These are phyloP conservation scores for Lathronympha strigana DNA, from an alignment of 2,888 invertebrate genomes.

Conservation along the genomic window DNA sequence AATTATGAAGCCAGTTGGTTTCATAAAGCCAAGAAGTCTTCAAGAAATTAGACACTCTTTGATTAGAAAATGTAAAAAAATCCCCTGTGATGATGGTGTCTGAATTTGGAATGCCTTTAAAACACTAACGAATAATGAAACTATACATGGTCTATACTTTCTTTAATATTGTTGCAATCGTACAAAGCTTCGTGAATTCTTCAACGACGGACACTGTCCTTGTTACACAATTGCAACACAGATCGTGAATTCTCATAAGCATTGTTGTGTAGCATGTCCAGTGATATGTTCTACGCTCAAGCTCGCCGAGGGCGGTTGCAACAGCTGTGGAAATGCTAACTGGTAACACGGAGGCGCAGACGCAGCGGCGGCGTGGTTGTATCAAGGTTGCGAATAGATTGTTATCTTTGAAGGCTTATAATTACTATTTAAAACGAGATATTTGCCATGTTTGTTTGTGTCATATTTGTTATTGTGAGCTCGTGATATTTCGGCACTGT, in stretches of 20 bases:
- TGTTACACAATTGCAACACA: conserved; percentile 14
- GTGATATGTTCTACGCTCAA: not conserved
- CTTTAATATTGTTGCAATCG: not conserved
- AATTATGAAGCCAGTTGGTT: too few relatives aligned
- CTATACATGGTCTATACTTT: not conserved
- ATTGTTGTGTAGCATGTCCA: conserved; percentile 27
- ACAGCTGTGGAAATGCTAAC: not conserved
- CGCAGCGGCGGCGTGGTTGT: not conserved
- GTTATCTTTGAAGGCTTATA: too few relatives aligned
- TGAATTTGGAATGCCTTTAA: not conserved
- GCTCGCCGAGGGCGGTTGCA: conserved; percentile 14
- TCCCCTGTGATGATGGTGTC: not conserved
- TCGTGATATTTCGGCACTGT: too few relatives aligned
- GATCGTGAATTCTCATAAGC: conserved; percentile 29
- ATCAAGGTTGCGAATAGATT: too few relatives aligned
- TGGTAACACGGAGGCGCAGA: conserved; percentile 15
- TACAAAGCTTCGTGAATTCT: conserved; percentile 3
- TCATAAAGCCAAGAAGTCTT: too few relatives aligned
- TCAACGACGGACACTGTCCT: conserved; percentile 3
- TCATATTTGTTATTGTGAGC: too few relatives aligned
- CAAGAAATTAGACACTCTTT: too few relatives aligned
- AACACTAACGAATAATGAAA: too few relatives aligned
- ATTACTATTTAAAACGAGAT: too few relatives aligned
- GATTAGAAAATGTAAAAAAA: too few relatives aligned
- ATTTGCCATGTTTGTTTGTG: too few relatives aligned